These are phyloP conservation scores for Symphodus melops DNA, from an alignment of 2,113 vertebrate species.

Conservation along the genomic window DNA sequence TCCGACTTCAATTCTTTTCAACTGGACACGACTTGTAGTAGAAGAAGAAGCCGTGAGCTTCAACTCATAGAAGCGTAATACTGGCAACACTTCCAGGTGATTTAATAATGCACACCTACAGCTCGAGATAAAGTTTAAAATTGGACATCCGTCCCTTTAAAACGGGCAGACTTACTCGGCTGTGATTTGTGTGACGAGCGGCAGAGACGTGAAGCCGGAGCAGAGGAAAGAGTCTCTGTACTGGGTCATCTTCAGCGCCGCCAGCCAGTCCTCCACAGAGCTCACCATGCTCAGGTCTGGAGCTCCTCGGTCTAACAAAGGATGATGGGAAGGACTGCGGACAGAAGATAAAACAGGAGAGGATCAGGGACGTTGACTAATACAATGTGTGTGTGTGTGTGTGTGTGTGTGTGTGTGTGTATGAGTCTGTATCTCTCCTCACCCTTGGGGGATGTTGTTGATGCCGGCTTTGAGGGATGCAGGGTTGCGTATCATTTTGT, in stretches of 20 bases:
- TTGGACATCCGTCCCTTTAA: not conserved
- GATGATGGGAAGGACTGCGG: constrained; percentile 92
- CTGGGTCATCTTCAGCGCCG: constrained; percentile 97
- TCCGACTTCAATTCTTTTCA: too few relatives aligned
- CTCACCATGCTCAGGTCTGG: constrained; percentile 94
- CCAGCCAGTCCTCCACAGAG: constrained; percentile 98
- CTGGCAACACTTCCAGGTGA: too few relatives aligned
- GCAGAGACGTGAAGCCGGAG: constrained; percentile 88
- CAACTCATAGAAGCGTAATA: too few relatives aligned
- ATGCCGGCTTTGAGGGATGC: constrained; percentile 94
- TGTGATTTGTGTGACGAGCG: constrained; percentile 81
- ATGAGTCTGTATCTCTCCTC: constrained; percentile 49
- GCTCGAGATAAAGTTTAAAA: too few relatives aligned
- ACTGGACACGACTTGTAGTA: too few relatives aligned
- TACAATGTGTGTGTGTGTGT: too few relatives aligned
- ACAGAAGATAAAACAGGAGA: constrained; percentile 1
- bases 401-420: constrained; percentile 10
- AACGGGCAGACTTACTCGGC: constrained; percentile 72
- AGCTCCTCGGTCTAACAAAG: constrained; percentile 92
- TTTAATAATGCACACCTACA: too few relatives aligned
- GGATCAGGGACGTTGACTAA: not conserved
- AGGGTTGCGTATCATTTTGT: constrained; percentile 98
- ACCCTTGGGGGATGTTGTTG: constrained; percentile 87
- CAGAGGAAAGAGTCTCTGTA: constrained; percentile 96
- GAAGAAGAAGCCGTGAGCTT: too few relatives aligned